Conservation (phyloP, 2,888 invertebrate species). For the Gasteruption jaculator region DNA sequence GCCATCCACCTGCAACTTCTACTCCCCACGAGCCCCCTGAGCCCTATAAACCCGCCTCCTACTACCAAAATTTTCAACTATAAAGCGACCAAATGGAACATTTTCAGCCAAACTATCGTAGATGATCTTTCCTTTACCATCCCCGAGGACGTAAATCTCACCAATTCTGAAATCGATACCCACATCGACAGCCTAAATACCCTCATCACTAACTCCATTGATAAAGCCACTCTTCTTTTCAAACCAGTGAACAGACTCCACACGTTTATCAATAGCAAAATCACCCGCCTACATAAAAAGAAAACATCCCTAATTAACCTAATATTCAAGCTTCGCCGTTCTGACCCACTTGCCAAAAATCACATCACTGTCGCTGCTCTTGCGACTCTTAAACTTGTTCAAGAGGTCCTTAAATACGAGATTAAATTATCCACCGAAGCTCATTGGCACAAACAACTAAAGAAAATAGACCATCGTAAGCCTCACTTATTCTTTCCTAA, state of each 20-base stretch:
- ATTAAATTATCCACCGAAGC: too few species aligned
- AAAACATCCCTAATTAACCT: conserved; percentile 1
- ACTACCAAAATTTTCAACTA: conserved; percentile 2
- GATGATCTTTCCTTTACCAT: neutral
- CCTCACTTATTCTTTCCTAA: neutral
- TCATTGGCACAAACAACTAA: too few species aligned
- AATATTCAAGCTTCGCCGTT: neutral
- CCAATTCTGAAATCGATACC: conserved; percentile 15
- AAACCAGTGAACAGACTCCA: neutral
- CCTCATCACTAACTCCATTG: conserved; percentile 5
- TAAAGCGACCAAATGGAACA: conserved; percentile 18
- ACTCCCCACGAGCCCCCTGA: neutral
- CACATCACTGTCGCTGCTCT: too few species aligned
- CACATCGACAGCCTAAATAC: conserved; percentile 1
- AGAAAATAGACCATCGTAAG: neutral
- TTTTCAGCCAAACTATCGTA: conserved; percentile 3
- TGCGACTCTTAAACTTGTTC: too few species aligned
- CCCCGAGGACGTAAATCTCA: conserved; percentile 15
- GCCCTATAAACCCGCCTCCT: neutral
- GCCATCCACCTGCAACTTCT: conserved; percentile 7
- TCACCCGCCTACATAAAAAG: neutral
- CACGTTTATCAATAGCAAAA: neutral
- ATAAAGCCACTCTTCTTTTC: neutral
- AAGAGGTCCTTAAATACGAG: too few species aligned
- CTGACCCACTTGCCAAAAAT: neutral